These are phyloP conservation scores for Hoplostethus atlanticus DNA, from an alignment of 2,797 vertebrate genomes.

Conservation along the genomic window DNA sequence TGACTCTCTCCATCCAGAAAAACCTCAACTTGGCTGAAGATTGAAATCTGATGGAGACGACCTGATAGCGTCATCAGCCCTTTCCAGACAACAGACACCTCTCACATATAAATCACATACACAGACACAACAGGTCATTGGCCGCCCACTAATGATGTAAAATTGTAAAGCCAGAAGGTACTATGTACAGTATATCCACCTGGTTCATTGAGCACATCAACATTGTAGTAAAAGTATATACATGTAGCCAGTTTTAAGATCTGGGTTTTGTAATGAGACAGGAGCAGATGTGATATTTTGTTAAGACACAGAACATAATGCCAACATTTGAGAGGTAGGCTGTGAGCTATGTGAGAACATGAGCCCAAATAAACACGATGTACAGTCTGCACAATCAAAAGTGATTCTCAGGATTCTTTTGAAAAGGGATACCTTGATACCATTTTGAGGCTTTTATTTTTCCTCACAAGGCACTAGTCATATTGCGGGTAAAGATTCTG, in stretches of 20 bases:
- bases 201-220: background rate
- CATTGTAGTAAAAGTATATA: background rate
- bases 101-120: too few species aligned
- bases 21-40: too few species aligned
- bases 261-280: background rate
- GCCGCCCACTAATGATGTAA: background rate
- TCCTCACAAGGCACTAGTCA: background rate
- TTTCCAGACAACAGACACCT: too few species aligned
- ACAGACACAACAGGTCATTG: too few species aligned
- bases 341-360: background rate
- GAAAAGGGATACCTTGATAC: too few species aligned
- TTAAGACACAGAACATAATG: too few species aligned
- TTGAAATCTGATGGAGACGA: too few species aligned
- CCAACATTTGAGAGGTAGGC: too few species aligned
- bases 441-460: background rate
- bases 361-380: background rate
- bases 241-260: background rate
- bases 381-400: background rate
- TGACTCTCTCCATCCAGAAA: too few species aligned
- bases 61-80: too few species aligned
- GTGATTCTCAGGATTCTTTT: too few species aligned
- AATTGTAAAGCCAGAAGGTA: background rate
- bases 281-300: too few species aligned
- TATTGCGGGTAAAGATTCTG: background rate
- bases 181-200: background rate